A percentile compares a stretch with the other conserved stretches of the same genome.
Conservation (phyloP, 2,888 invertebrate genomes). For the Doris montereyensis region DNA sequence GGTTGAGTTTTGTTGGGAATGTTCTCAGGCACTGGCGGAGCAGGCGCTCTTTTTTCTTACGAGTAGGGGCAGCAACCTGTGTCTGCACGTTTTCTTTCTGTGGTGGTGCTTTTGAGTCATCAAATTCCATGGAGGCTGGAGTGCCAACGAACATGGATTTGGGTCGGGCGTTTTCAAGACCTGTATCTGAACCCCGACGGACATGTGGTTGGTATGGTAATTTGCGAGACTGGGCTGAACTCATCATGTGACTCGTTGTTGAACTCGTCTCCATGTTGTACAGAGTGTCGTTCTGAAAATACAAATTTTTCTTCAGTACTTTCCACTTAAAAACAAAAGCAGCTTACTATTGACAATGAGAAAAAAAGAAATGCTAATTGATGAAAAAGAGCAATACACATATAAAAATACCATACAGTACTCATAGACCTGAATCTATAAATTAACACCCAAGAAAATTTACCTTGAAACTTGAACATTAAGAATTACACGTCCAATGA, state of each 20-base stretch:
- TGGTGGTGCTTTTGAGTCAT: neutral
- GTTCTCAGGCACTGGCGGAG: slow-evolving; percentile 63
- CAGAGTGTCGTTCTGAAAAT: no score
- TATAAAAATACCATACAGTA: no score
- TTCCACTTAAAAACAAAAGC: no score
- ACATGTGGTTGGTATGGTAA: slow-evolving; percentile 7
- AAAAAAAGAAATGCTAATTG: no score
- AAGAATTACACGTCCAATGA: no score
- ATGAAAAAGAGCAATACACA: no score
- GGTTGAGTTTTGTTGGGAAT: no score
- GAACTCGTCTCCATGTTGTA: slow-evolving; percentile 43
- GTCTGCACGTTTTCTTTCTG: neutral
- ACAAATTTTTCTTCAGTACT: no score
- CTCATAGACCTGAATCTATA: no score
- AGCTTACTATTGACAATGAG: no score
- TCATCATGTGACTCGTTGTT: slow-evolving; percentile 26
- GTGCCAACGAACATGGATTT: slow-evolving; percentile 51
- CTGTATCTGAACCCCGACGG: slow-evolving; percentile 24
- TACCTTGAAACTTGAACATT: no score
- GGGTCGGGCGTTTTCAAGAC: slow-evolving; percentile 42
- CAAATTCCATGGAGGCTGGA: neutral
- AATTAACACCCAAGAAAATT: no score
- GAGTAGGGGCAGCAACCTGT: slow-evolving; percentile 49
- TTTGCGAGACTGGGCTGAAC: neutral
- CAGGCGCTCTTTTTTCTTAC: slow-evolving; percentile 70